Percentiles rank a stretch among this genome's conserved stretches.
Evolutionary conservation across 1,140 invertebrate genomes (phyloP).

Genomic region (Drosophila bifasciata): DNA sequence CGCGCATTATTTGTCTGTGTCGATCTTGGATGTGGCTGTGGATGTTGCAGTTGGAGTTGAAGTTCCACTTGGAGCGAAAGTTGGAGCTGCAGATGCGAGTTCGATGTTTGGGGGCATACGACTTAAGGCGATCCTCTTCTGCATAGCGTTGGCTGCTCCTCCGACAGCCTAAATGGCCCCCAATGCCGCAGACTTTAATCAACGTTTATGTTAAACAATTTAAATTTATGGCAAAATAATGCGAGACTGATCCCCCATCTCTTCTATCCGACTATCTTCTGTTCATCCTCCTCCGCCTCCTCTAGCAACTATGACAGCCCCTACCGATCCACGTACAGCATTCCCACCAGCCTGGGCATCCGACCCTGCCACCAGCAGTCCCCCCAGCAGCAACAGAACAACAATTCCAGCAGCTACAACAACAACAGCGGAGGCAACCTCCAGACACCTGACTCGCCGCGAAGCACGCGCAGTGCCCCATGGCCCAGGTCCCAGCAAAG

Average conservation of each 20-base stretch:
- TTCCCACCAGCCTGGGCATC: constrained; percentile 82
- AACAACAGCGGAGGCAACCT: constrained; percentile 74
- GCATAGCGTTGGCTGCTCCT: constrained; percentile 31
- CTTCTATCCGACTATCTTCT: constrained; percentile 9
- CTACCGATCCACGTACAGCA: constrained; percentile 85
- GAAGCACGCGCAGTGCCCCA: constrained; percentile 93
- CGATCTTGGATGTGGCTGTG: constrained; percentile 44
- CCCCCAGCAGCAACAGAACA: constrained; percentile 57
- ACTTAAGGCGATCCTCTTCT: constrained; percentile 6
- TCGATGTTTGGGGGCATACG: too few relatives aligned
- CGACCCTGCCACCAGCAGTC: constrained; percentile 74
- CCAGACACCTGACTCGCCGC: constrained; percentile 87
- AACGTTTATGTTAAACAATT: constrained; percentile 83
- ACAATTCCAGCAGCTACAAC: constrained; percentile 80
- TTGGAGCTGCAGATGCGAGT: background rate
- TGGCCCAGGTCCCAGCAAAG: constrained; percentile 89
- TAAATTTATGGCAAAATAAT: constrained; percentile 84
- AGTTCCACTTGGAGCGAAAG: constrained; percentile 1
- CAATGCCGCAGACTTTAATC: constrained; percentile 73
- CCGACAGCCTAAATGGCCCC: constrained; percentile 68
- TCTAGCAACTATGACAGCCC: constrained; percentile 84
- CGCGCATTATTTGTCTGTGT: constrained; percentile 82
- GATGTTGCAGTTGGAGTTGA: background rate
- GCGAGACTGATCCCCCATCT: constrained; percentile 59
- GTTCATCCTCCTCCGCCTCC: constrained; percentile 1